These are phyloP conservation scores for Lingula anatina DNA, from an alignment of 2,888 invertebrate genomes.

Conservation along the genomic window DNA sequence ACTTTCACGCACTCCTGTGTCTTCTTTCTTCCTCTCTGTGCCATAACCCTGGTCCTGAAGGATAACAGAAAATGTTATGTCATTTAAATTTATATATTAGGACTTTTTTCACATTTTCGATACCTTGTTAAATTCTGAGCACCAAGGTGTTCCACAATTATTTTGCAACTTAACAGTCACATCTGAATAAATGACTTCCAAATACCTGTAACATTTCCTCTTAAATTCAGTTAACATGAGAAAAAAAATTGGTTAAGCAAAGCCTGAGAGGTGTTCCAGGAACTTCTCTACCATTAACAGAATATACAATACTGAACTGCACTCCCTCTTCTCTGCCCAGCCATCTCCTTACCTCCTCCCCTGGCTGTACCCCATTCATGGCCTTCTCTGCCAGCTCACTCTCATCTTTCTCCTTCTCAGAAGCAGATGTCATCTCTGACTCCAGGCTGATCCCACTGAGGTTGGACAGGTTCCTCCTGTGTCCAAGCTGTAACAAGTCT, in stretches of 20 bases:
- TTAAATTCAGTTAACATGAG: no score
- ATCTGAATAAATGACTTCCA: no score
- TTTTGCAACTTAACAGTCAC: no score
- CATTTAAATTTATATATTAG: not conserved
- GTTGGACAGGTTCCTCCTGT: conserved; percentile 64
- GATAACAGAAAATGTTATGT: no score
- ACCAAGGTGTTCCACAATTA: no score
- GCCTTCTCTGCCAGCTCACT: conserved; percentile 57
- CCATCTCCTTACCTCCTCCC: conserved; percentile 58
- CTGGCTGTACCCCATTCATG: conserved; percentile 70
- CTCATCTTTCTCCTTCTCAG: conserved; percentile 25
- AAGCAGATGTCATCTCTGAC: conserved; percentile 33
- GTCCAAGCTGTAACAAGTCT: no score
- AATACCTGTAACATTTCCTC: no score
- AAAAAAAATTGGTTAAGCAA: not conserved
- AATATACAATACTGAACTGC: no score
- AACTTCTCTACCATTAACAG: not conserved
- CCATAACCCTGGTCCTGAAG: conserved; percentile 40
- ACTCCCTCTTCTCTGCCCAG: no score
- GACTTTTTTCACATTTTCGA: no score
- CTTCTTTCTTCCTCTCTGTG: conserved; percentile 16
- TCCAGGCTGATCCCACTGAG: conserved; percentile 65
- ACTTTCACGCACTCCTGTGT: conserved; percentile 2
- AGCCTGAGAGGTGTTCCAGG: not conserved
- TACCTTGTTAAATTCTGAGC: no score